Conservation (phyloP, 2,113 vertebrate genomes). For the Pelecanus crispus region DNA sequence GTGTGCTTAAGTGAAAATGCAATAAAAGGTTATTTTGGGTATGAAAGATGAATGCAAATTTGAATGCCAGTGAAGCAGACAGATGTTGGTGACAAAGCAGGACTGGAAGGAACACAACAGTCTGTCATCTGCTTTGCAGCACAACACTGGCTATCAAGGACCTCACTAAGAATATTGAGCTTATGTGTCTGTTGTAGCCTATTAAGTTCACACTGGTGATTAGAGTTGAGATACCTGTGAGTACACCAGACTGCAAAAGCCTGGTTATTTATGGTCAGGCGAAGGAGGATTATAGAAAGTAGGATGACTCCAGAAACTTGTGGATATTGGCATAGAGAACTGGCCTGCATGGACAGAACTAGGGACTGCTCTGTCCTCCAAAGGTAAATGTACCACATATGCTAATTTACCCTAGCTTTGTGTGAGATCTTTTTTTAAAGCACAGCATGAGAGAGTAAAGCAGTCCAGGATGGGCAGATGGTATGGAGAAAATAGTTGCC, state of each 20-base stretch:
- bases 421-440: neutral
- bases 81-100: neutral
- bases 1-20: neutral
- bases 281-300: neutral
- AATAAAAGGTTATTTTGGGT: neutral
- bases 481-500: neutral
- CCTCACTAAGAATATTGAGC: neutral
- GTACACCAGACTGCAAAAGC: accelerated
- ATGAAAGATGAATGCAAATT: neutral
- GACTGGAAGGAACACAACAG: neutral
- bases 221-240: neutral
- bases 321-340: accelerated
- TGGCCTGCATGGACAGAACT: neutral
- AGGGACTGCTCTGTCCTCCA: neutral
- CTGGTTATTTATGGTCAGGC: neutral
- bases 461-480: constrained; percentile 38
- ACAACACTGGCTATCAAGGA: neutral
- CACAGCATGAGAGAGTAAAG: neutral
- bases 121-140: neutral
- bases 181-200: neutral
- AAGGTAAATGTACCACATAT: neutral
- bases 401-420: neutral
- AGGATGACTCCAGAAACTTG: neutral
- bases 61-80: neutral
- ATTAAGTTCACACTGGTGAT: neutral